Percentiles rank a stretch among this genome's conserved stretches.
Conservation (phyloP, 1,140 invertebrate genomes). For the Gryllus bimaculatus region DNA sequence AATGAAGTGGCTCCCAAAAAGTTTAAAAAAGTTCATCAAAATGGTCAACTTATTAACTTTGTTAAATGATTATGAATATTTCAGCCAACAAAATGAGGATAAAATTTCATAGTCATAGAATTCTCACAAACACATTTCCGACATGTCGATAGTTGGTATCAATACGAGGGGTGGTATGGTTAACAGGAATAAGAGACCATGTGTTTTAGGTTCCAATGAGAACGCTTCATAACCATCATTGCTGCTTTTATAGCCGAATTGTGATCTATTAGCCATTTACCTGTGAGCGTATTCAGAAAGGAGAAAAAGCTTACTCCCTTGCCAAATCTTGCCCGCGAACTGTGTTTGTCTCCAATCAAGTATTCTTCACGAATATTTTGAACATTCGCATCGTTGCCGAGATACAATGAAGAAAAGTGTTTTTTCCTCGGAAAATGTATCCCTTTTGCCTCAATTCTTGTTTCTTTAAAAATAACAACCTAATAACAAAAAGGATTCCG, state of each 20-base stretch:
- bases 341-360: not conserved
- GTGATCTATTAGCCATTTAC: not conserved
- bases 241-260: not conserved
- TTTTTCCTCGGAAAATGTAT: not conserved
- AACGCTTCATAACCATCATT: not conserved
- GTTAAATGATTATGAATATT: too few species aligned
- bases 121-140: constrained; percentile 2
- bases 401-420: constrained; percentile 6
- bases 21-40: too few species aligned
- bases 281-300: not conserved
- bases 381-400: not conserved
- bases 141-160: not conserved
- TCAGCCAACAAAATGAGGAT: not conserved
- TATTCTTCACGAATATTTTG: not conserved
- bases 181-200: not conserved
- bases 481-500: not conserved
- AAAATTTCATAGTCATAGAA: constrained; percentile 12
- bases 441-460: not conserved
- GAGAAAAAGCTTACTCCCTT: constrained; percentile 10
- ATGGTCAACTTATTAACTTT: too few species aligned
- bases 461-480: constrained; percentile 13
- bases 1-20: too few species aligned
- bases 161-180: not conserved
- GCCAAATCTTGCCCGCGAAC: constrained; percentile 6
- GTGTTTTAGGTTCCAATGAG: not conserved